Base-by-base conservation (phyloP, 2,113 vertebrate genomes). In the Eulemur macaco region DNA sequence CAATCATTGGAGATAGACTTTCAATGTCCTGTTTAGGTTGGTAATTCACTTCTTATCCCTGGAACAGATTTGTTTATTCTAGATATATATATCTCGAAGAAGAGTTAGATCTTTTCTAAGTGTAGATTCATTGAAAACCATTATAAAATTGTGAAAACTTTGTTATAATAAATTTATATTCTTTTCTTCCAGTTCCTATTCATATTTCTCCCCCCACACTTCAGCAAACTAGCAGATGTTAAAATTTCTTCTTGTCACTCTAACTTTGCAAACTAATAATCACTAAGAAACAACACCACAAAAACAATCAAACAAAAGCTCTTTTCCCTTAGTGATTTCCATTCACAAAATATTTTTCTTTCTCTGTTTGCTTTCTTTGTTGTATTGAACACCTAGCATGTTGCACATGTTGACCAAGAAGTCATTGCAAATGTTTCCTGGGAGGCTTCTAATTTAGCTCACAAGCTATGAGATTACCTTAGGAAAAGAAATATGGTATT, bases 171-270 rank as follows among this genome's bases (percentile, higher is more conserved):
- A 84, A 29, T 87, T 84, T 60, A 68, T 81, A 31, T 74, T 83
- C 47, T 66, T 77, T 23, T 81, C 18, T 86, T 86, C 37, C 74
- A 88, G 20, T 92, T 66, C 45, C n/a, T 91, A 56, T 21, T 95
- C 52, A 23, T 66, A 71, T 73, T 86, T 86, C 17, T 54, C 52
- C 69, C 29, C 54, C n/a, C 29, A 20, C 15, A 60, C 27, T 39
- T 76, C 13, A 77, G 34, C 47, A 96, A 91, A 91, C 95, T 76
- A 47, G 27, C 54, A 93, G 47, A 52, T 58, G 56, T 82, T 86
- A 96, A 92, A 81, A 92, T 94, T 90, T 91, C 56, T 66, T 89
- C 21, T 17, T 54, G 27, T 56, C 82, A 93, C n/a, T 92, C n/a
- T 82, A 50, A 74, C 18, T 95, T 86, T 92, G 37, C 25, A 89